Percentiles rank a stretch among this genome's conserved stretches.
Evolutionary conservation across 1,140 invertebrate genomes (phyloP).

Genomic region (Lucilia cuprina): DNA sequence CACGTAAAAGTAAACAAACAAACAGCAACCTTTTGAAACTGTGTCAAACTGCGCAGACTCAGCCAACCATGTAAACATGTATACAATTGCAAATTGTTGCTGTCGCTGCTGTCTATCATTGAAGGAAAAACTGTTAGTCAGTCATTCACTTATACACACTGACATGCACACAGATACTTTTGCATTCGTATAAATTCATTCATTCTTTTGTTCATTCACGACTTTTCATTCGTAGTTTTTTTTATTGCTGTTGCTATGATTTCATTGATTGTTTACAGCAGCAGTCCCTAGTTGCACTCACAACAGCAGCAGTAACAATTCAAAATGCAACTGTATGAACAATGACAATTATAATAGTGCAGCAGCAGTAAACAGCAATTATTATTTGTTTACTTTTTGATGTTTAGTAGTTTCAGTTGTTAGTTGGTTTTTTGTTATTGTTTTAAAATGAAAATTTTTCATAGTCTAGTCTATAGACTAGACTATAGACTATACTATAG

Average conservation of each 20-base stretch:
- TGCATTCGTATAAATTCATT: slow-evolving; percentile 3
- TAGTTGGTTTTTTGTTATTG: neutral
- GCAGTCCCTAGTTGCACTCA: neutral
- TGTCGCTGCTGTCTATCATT: neutral
- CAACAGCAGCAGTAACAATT: neutral
- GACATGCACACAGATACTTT: neutral
- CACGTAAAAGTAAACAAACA: neutral
- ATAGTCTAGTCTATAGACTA: too few species aligned
- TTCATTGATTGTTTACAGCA: neutral
- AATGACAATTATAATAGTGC: neutral
- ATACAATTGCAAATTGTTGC: neutral
- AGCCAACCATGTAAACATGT: slow-evolving; percentile 1
- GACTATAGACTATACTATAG: too few species aligned
- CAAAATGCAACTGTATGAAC: neutral
- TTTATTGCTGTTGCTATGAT: neutral
- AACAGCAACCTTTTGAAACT: slow-evolving; percentile 8
- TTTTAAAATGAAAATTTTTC: neutral
- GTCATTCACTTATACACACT: neutral
- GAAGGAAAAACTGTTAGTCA: neutral
- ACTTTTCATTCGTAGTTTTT: neutral
- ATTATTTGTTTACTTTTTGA: neutral
- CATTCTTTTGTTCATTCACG: slow-evolving; percentile 27
- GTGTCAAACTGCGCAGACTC: slow-evolving; percentile 16
- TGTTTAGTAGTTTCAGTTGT: neutral
- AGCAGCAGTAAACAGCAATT: neutral